A percentile compares a stretch with the other conserved stretches of the same genome.
Conservation (phyloP, 2,797 vertebrate species). For the Furcifer pardalis region DNA sequence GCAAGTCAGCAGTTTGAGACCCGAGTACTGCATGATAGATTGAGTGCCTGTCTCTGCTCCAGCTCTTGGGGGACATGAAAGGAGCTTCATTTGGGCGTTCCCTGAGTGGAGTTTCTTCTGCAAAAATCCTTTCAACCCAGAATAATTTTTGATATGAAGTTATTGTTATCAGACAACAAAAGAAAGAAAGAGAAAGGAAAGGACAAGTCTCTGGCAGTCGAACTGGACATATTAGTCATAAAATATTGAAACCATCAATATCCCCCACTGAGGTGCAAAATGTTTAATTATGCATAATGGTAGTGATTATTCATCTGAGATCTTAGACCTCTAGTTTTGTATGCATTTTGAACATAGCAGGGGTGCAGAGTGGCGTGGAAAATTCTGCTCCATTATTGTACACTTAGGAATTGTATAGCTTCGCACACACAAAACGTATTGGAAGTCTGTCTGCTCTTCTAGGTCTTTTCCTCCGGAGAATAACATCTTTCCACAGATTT, state of each 20-base stretch:
- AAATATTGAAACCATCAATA: conserved; percentile 77
- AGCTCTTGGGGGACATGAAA: too few relatives aligned
- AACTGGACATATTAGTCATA: conserved; percentile 71
- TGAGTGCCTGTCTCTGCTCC: too few relatives aligned
- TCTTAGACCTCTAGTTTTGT: conserved; percentile 69
- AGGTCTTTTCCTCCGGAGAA: background rate
- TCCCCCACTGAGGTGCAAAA: conserved; percentile 67
- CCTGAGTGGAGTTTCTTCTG: too few relatives aligned
- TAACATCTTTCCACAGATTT: background rate
- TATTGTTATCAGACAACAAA: too few relatives aligned
- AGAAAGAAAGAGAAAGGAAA: too few relatives aligned
- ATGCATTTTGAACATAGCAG: conserved; percentile 63
- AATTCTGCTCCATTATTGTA: conserved; percentile 53
- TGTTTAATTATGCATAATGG: conserved; percentile 75
- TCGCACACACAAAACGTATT: background rate
- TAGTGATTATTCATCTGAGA: conserved; percentile 73
- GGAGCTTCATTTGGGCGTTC: too few relatives aligned
- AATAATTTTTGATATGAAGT: too few relatives aligned
- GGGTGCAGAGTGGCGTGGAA: conserved; percentile 55
- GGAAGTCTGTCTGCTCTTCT: background rate
- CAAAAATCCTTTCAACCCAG: too few relatives aligned
- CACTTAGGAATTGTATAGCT: background rate
- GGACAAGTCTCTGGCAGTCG: background rate
- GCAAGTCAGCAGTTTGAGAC: too few relatives aligned
- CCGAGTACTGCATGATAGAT: too few relatives aligned